A percentile compares a stretch with the other conserved stretches of the same genome.
phyloP scores from a whole-genome alignment of 2,113 vertebrate genomes.

The Hepsetus odoe region DNA sequence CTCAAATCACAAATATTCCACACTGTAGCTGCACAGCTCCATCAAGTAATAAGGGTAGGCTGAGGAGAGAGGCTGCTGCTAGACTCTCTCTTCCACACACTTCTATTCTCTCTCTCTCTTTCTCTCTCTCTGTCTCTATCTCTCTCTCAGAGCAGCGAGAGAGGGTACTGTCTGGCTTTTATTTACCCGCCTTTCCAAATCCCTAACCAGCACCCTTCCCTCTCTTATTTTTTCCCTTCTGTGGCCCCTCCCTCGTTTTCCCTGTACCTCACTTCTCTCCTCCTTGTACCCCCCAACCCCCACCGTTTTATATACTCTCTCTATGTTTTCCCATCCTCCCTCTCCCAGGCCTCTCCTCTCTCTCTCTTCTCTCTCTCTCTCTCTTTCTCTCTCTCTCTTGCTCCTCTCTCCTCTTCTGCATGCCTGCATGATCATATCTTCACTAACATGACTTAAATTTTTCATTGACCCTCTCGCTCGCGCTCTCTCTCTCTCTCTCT shows the following conservation, averaged over 20 bases:
- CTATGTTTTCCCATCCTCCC: neutral
- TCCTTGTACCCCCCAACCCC: neutral
- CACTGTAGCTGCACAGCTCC: conserved; percentile 52
- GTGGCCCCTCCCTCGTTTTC: neutral
- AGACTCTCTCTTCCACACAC: conserved; percentile 19
- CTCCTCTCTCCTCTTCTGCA: conserved; percentile 34
- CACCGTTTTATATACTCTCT: conserved; percentile 4
- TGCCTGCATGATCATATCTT: conserved; percentile 69
- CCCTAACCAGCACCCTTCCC: conserved; percentile 13
- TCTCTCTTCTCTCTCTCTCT: conserved; percentile 36
- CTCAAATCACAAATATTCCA: conserved; percentile 54
- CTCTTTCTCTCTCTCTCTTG: conserved; percentile 56
- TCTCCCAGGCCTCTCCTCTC: neutral
- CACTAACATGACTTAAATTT: conserved; percentile 72
- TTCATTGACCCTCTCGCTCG: conserved; percentile 67
- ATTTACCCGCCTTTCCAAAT: conserved; percentile 8
- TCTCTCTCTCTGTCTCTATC: conserved; percentile 39
- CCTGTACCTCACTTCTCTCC: conserved; percentile 37
- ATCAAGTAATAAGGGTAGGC: conserved; percentile 57
- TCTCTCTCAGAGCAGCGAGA: conserved; percentile 49
- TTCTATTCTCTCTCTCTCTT: neutral
- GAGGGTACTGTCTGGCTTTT: conserved; percentile 16
- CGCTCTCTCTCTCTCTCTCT: conserved; percentile 37
- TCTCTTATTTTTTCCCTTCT: neutral
- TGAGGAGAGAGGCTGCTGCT: conserved; percentile 39